phyloP scores from a whole-genome alignment of 2,797 vertebrate genomes.

The Tauraco hartlaubi region DNA sequence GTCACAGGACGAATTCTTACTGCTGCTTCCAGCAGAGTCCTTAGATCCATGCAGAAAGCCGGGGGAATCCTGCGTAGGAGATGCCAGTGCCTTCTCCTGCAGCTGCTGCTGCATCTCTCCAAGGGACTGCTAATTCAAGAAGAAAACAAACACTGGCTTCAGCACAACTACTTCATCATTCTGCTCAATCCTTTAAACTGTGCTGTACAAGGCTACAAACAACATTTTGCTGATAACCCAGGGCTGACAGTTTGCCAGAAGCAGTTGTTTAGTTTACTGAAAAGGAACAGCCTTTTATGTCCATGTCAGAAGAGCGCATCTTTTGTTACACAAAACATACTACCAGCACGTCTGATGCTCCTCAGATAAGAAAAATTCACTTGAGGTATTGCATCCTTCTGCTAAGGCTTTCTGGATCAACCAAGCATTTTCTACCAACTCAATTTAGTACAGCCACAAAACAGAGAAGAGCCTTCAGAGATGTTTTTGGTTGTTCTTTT shows the following conservation, averaged over 20 bases:
- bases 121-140: constrained; percentile 82
- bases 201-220: background rate
- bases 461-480: background rate
- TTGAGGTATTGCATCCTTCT: background rate
- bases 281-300: constrained; percentile 3
- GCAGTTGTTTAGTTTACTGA: background rate
- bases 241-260: background rate
- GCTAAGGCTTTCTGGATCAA: background rate
- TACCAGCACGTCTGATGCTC: background rate
- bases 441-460: background rate
- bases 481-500: background rate
- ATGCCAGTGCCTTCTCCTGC: constrained; percentile 80
- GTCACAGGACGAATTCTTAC: constrained; percentile 90
- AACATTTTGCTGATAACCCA: constrained; percentile 22
- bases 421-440: accelerated
- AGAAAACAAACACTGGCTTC: constrained; percentile 24
- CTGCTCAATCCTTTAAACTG: background rate
- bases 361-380: background rate
- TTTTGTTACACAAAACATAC: background rate
- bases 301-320: background rate
- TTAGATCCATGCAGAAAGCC: constrained; percentile 84
- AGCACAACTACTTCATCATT: constrained; percentile 2
- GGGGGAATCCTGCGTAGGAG: constrained; percentile 86
- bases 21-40: constrained; percentile 89
- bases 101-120: constrained; percentile 86